Evolutionary conservation across 2,888 invertebrate species (phyloP), one percentile per base, ranked within the genome.

Genomic region (Venustoraphidia nigricollis): DNA sequence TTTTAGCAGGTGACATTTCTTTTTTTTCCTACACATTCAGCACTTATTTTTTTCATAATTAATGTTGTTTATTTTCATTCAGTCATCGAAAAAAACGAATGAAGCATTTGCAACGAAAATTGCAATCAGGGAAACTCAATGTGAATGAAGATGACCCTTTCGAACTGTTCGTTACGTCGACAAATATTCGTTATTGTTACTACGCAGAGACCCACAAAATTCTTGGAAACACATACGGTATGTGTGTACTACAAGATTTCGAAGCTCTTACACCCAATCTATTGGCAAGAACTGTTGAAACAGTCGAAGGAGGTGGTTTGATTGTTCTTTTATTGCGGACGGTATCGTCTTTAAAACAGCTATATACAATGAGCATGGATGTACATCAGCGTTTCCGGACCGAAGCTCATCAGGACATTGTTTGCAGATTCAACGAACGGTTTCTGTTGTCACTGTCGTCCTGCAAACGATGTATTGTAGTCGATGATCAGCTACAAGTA

Each of bases 301-400:
- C 98, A 0, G 93, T 98, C 1, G 94, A 96, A 70, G 98, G 97
- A 17, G 93, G 93, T 47, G 67, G 67, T 11, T 72, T 97, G 0
- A 79, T 98, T 48, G 81, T 96, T 44, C 73, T 99, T 51, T 71
- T 99, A 8, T 71, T 98, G 10, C 82, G 87, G 60, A 79, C 85
- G 1, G 75, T 98, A 60, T 76, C 78, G 48, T 96, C 96, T 0
- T 70, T 99, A 27, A 83, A 91, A 61, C 96, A 98, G 64, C 72
- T 99, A 4, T 97, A 90, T 63, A 88, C 96, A 0, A 85, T 98
- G 75, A 83, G 84, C 53, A 99, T 99, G 98, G 98, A 98, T 73
- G 95, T 98, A 1, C 98, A 98, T 71, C 81, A 90, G 53, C 76
- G 91, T 56, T 94, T 89, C 63, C 78, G 96, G 55, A 98, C 97